Percentiles rank a stretch among this genome's conserved stretches.
Evolutionary conservation across 2,113 vertebrate species (phyloP).

Genomic region (Chionodraco myersi): DNA sequence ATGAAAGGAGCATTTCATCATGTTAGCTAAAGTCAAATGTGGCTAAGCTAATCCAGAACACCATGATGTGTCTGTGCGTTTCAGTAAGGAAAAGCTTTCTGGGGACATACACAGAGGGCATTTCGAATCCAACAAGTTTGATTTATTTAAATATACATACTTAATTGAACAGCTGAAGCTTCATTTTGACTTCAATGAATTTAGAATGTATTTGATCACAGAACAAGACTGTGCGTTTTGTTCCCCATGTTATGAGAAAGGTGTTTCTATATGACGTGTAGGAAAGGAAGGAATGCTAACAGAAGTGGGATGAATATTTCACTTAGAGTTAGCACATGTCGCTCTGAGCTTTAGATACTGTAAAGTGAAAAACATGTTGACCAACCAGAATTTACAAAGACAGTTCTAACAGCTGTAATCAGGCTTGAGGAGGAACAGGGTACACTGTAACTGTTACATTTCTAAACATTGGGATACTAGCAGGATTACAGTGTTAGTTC

Average conservation of each 20-base stretch:
- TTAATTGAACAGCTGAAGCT: neutral
- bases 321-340: neutral
- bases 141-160: neutral
- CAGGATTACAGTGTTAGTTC: too few species aligned
- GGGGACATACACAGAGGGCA: neutral
- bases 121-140: neutral
- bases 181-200: neutral
- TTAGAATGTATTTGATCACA: neutral
- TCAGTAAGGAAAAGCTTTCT: neutral
- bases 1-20: neutral
- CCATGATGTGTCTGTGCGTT: neutral
- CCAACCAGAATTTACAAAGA: too few species aligned
- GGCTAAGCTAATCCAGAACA: neutral
- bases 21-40: neutral
- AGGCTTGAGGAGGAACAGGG: too few species aligned
- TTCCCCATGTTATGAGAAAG: neutral
- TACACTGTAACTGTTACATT: too few species aligned
- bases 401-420: too few species aligned
- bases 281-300: neutral
- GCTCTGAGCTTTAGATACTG: too few species aligned
- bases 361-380: too few species aligned
- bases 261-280: neutral
- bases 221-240: neutral
- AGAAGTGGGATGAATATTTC: neutral
- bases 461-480: too few species aligned